These are phyloP conservation scores for Drosophila quasianomalipes DNA, from an alignment of 2,888 invertebrate species.

Conservation along the genomic window DNA sequence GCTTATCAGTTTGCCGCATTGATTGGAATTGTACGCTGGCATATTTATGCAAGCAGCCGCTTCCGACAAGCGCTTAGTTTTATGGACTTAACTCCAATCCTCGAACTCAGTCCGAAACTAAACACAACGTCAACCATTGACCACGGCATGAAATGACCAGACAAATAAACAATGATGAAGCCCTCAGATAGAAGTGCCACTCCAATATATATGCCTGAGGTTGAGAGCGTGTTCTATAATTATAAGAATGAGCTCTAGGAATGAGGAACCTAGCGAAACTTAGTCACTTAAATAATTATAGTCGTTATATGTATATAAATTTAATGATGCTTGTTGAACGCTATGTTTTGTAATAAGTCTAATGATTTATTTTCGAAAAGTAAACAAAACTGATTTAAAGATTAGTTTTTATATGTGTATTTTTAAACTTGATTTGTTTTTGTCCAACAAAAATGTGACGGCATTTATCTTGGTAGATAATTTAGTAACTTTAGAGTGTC, in stretches of 20 bases:
- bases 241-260: constrained; percentile 35
- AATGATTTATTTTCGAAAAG: neutral
- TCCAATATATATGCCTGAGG: neutral
- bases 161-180: constrained; percentile 58
- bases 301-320: constrained; percentile 20
- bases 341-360: neutral
- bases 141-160: constrained; percentile 38
- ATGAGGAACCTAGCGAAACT: constrained; percentile 16
- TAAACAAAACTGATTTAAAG: neutral
- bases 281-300: constrained; percentile 45
- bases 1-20: constrained; percentile 75
- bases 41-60: constrained; percentile 61
- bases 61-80: constrained; percentile 52
- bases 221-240: constrained; percentile 33
- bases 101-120: neutral
- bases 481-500: neutral
- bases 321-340: constrained; percentile 25
- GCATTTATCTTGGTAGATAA: neutral
- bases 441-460: neutral
- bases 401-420: neutral
- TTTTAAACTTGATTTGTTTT: neutral
- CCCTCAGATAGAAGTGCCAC: constrained; percentile 47
- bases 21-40: constrained; percentile 66
- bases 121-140: constrained; percentile 35
- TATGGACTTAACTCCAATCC: constrained; percentile 27